phyloP scores from a whole-genome alignment of 1,140 invertebrate species.

The Mycetomoellerius zeteki region DNA sequence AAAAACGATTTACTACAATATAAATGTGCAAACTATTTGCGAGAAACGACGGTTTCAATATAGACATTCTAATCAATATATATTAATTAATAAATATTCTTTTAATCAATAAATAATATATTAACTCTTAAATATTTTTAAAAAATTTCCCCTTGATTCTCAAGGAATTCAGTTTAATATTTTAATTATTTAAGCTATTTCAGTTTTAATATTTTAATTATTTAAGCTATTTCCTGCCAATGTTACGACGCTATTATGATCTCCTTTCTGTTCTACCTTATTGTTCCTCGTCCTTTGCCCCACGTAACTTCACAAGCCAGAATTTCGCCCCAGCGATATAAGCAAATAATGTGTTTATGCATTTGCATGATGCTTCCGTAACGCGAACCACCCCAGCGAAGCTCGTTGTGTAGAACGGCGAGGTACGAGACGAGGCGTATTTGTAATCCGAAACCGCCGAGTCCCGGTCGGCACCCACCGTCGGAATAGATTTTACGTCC shows the following conservation, averaged over 20 bases:
- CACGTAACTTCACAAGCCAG: constrained; percentile 42
- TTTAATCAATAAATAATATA: too few species aligned
- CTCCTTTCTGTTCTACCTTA: constrained; percentile 8
- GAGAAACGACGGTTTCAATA: not conserved
- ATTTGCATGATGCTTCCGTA: constrained; percentile 78
- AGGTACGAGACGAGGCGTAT: constrained; percentile 55
- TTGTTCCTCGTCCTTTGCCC: constrained; percentile 33
- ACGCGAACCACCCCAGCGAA: constrained; percentile 31
- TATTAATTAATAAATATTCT: not conserved
- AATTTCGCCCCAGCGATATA: constrained; percentile 68
- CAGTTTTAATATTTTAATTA: not conserved
- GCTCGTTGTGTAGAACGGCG: constrained; percentile 41
- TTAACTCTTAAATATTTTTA: not conserved
- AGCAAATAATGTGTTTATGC: constrained; percentile 83
- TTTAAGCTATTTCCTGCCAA: not conserved
- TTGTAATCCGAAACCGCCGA: constrained; percentile 56
- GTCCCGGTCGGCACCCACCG: constrained; percentile 13
- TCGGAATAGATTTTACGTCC: constrained; percentile 54
- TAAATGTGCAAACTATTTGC: not conserved
- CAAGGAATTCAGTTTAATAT: not conserved
- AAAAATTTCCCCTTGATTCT: not conserved
- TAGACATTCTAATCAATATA: not conserved
- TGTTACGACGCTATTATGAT: constrained; percentile 8
- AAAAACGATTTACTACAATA: not conserved
- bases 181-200: not conserved